Percentiles rank a stretch among this genome's conserved stretches.
These are phyloP conservation scores for Anthoscopus minutus DNA, from an alignment of 2,113 vertebrate species.

Conservation along the genomic window DNA sequence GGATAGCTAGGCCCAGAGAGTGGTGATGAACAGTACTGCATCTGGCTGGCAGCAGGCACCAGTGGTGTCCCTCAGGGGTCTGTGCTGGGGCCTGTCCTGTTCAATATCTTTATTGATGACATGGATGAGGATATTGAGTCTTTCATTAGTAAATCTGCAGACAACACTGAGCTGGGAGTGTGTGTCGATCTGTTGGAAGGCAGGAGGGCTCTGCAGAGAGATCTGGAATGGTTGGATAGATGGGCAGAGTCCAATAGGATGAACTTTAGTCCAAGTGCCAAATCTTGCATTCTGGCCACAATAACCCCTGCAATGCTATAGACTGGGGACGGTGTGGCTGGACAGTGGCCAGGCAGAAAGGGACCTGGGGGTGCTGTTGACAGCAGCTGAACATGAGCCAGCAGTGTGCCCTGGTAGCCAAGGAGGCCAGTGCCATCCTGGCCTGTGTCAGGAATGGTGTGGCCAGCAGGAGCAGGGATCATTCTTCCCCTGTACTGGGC, in stretches of 20 bases:
- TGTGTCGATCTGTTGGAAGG: no score
- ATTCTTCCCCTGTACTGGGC: neutral
- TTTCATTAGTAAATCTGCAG: no score
- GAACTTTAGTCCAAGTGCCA: neutral
- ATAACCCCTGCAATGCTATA: neutral
- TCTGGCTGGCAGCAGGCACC: neutral
- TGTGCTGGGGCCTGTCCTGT: neutral
- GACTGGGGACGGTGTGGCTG: neutral
- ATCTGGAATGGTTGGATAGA: neutral
- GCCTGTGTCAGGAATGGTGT: neutral
- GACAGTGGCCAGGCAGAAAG: neutral
- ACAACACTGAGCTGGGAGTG: no score
- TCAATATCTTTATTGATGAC: neutral
- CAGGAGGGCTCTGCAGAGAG: neutral
- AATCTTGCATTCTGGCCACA: neutral
- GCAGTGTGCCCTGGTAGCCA: no score
- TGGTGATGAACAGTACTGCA: neutral
- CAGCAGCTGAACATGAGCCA: neutral
- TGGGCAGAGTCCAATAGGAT: neutral
- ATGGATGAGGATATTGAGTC: neutral
- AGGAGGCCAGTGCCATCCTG: neutral
- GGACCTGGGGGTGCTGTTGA: neutral
- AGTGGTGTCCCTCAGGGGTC: neutral
- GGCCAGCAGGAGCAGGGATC: neutral
- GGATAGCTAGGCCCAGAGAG: neutral